Evolutionary conservation across 2,797 vertebrate species (phyloP).

Genomic region (Percopsis omiscomaycus): DNA sequence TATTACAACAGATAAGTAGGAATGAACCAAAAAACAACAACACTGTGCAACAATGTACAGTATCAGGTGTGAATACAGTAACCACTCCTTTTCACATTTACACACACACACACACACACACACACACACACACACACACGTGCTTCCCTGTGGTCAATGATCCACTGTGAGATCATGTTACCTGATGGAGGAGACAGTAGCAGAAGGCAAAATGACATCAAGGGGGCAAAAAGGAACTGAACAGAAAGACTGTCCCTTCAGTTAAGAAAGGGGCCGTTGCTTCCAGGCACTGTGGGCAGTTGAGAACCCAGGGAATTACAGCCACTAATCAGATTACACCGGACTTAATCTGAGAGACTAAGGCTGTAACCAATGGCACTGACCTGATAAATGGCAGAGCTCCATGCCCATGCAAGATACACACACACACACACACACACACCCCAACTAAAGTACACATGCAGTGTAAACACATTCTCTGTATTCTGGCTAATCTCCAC

Average conservation of each 20-base stretch:
- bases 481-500: no score
- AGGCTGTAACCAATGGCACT: neutral
- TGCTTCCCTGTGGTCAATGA: neutral
- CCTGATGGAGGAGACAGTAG: no score
- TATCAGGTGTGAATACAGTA: no score
- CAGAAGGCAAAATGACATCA: no score
- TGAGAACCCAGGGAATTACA: slow-evolving; percentile 27
- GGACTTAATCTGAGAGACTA: slow-evolving; percentile 48
- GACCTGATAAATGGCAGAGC: slow-evolving; percentile 8
- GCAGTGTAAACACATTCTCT: no score
- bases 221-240: no score
- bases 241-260: no score
- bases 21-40: no score
- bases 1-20: no score
- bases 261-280: neutral
- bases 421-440: neutral
- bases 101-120: slow-evolving; percentile 4
- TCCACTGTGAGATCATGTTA: neutral
- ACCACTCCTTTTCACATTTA: neutral
- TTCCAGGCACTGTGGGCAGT: slow-evolving; percentile 10
- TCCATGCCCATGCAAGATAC: slow-evolving; percentile 1
- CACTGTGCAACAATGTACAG: no score
- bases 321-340: slow-evolving; percentile 50
- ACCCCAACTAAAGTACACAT: neutral
- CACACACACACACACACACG: no score